Base-by-base conservation (phyloP, 2,797 vertebrate genomes). In the Arnoldichthys spilopterus region DNA sequence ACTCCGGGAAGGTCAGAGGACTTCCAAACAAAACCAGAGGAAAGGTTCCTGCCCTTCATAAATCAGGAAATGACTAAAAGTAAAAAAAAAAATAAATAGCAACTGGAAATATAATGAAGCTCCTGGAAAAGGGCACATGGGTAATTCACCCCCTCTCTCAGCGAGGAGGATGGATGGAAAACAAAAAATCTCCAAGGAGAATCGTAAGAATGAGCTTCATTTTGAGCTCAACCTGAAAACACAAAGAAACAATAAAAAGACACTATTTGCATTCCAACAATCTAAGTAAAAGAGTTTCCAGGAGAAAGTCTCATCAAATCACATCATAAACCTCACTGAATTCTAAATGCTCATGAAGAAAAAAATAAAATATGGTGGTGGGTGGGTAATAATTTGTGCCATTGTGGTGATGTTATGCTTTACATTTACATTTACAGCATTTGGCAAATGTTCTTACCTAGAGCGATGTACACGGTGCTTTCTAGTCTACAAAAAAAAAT, bases 51-150 rank as follows among this genome's bases (percentile, higher is more conserved):
- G 62, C n/a, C 53, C 53, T 24, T 56, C 53, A 56, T 56, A 56
- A 24, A 22, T 64, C 32, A 40, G 62, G 43, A 40, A 64, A 32
- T 32, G 15, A 43, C 34, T 37, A 1, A 40, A 64, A 64, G 43
- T 64, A 43, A 64, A 40, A 40, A 37, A 37, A 32, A 16, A 62
- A 62, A n/a, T n/a, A n/a, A n/a, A n/a, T n/a, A 62, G 11, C 5
- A 18, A 9, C 30, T 63, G 58, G 28, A 61, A 28, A 30, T 34
- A 40, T 43, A 43, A 40, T n/a, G 62, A 64, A 13, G 18, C 16
- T 40, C 20, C n/a, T 64, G 62, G 34, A 61, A 64, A 64, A 63
- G 30, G 59, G 30, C 59, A 62, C 26, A 62, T 62, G 28, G 15
- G 59, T 62, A 32, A 34, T 20, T 32, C 16, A n/a, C 16, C 15